Evolutionary conservation across 2,888 invertebrate species (phyloP), one percentile per base, ranked within the genome.

Genomic region (Synergus umbraculus): DNA sequence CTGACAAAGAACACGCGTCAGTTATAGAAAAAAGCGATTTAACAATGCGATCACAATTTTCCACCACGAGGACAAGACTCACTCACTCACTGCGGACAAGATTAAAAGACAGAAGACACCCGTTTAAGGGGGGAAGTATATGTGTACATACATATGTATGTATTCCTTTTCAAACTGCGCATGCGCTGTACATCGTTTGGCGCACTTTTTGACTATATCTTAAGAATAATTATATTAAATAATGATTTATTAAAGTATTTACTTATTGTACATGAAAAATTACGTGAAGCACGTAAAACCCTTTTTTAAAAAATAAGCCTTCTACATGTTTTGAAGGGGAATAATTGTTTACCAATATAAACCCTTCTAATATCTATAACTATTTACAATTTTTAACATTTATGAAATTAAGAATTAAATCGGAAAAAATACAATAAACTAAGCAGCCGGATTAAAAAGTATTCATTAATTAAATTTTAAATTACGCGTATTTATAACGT

Each of bases 51-150:
- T 69, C 8, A 66, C 66, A 37, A 15, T 73, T 37, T 54, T 73
- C 54, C 22, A 73, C 29, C 73, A 73, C 73, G 73, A 73, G 73
- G 37, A 22, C 13, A 54, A n/a, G n/a, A 54, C n/a, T 22, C 22
- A 22, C 22, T 22, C 22, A 22, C 22, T 22, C 22, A 22, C 22
- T 22, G 22, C 22, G 22, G 22, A 22, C 22, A 22, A 22, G 22
- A 22, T 22, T 22, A 22, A 1, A 22, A 22, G 22, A 1, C 22
- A 22, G 22, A 22, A 22, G 22, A 22, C 22, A 22, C 22, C 22
- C 22, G 22, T 22, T 22, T 22, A 22, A 22, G 29, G 29, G 29
- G 29, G 29, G 29, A 29, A 2, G 29, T 29, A 29, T 29, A 3
- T 29, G 29, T 29, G 29, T 29, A 29, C 29, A 29, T 29, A 29